A percentile compares a stretch with the other conserved stretches of the same genome.
Conservation (phyloP, 1,140 invertebrate species). For the Odontomachus brunneus region DNA sequence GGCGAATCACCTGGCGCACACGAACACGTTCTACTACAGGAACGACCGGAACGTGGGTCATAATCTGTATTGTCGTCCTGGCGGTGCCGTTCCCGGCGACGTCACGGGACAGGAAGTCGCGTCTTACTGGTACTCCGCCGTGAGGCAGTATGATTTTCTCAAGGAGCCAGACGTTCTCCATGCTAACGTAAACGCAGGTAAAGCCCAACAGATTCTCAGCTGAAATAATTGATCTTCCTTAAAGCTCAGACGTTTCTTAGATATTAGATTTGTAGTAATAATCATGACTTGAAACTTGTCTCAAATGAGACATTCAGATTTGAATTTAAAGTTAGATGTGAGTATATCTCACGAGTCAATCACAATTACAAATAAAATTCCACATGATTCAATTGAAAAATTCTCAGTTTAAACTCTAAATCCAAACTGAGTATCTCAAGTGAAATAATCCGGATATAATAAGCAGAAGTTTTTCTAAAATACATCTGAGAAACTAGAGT, state of each 20-base stretch:
- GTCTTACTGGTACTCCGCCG: conserved; percentile 94
- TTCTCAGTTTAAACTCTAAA: too few relatives aligned
- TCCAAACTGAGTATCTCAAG: too few relatives aligned
- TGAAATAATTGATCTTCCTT: background rate
- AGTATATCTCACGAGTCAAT: too few relatives aligned
- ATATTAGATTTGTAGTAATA: background rate
- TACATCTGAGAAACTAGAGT: too few relatives aligned
- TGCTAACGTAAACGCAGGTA: conserved; percentile 92
- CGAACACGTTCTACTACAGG: conserved; percentile 91
- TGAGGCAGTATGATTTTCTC: conserved; percentile 91
- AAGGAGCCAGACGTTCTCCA: conserved; percentile 90
- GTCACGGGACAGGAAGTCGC: conserved; percentile 92
- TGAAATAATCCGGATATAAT: too few relatives aligned
- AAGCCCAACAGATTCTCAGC: background rate
- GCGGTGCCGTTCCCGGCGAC: conserved; percentile 88
- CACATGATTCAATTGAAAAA: too few relatives aligned
- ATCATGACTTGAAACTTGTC: too few relatives aligned
- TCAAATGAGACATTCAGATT: too few relatives aligned
- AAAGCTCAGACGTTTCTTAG: too few relatives aligned
- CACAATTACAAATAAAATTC: too few relatives aligned
- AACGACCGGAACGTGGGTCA: conserved; percentile 91
- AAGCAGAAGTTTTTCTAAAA: too few relatives aligned
- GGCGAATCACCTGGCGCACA: conserved; percentile 93
- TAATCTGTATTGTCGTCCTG: conserved; percentile 90
- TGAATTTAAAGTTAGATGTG: too few relatives aligned